Evolutionary conservation across 2,113 vertebrate genomes (phyloP), one percentile per base, ranked within the genome.

Genomic region (Choloepus hoffmanni): DNA sequence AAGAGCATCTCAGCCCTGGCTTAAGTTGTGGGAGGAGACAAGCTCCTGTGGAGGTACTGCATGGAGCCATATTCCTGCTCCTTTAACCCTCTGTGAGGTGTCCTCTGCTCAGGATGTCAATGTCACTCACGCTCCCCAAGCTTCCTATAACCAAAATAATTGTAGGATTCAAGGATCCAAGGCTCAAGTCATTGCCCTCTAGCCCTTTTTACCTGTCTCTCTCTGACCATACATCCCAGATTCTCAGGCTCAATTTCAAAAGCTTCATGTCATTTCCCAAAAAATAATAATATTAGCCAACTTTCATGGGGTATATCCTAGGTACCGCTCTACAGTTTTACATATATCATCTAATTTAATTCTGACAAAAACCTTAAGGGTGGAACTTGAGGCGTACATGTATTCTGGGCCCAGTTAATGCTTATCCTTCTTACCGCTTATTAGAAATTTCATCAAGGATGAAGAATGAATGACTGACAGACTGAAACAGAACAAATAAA

Each of bases 231-330:
- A 1, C 26, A 53, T 58, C 33, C 90, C 60, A 23, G 53, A 62
- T 72, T 74, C 11, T 87, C 30, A 81, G 36, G 60, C 58, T 95
- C 7, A 5, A 33, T 87, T 90, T 90, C 58, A 88, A 91, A 87
- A 88, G n/a, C 65, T 88, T 77, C 19, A 10, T 48, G 18, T n/a
- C 15, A 65, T 89, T 53, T 85, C 30, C 13, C 58, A 15, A 36
- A 24, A 48, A 82, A 79, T 62, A 62, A 26, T 23, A 70, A 21
- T 40, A 87, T n/a, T 76, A 77, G 2, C 26, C 55, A 87, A 40
- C 8, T 18, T 84, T 88, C n/a, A 12, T 14, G 53, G 48, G 40
- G 7, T 76, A 48, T n/a, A 63, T 81, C 65, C 45, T 74, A 6
- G 45, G 5, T 65, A 77, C 55, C 40, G 1, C 67, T 77, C 30